phyloP scores from a whole-genome alignment of 1,140 invertebrate species.

The Drosophila lacertosa region DNA sequence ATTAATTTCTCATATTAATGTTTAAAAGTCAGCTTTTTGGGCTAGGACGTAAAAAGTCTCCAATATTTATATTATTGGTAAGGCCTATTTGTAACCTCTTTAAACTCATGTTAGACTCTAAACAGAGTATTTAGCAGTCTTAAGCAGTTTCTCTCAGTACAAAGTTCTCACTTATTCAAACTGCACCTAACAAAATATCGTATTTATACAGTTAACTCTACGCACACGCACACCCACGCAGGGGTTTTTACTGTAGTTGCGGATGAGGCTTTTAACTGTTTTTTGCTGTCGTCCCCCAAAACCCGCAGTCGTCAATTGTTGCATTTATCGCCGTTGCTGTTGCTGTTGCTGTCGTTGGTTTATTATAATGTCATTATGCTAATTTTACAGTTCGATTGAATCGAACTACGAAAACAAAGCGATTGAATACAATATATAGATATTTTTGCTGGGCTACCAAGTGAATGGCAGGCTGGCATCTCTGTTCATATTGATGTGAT shows the following conservation, averaged over 20 bases:
- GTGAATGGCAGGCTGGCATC: conserved; percentile 59
- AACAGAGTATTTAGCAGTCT: background rate
- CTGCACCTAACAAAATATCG: conserved; percentile 43
- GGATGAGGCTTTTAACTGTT: conserved; percentile 25
- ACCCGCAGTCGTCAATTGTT: conserved; percentile 21
- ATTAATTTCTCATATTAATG: too few species aligned
- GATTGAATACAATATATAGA: conserved; percentile 13
- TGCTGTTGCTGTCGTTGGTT: conserved; percentile 56
- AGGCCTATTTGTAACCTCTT: too few species aligned
- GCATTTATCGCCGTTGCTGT: conserved; percentile 40
- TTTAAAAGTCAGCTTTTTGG: too few species aligned
- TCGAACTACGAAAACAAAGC: conserved; percentile 40
- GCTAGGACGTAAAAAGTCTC: too few species aligned
- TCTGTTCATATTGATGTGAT: conserved; percentile 14
- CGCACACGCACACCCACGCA: conserved; percentile 22
- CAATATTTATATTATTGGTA: too few species aligned
- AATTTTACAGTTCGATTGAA: conserved; percentile 71
- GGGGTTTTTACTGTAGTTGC: background rate
- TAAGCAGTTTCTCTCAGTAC: too few species aligned
- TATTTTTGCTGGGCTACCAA: conserved; percentile 29
- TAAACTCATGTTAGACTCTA: background rate
- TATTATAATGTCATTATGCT: conserved; percentile 81
- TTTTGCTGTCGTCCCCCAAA: conserved; percentile 4
- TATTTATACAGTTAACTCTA: conserved; percentile 54
- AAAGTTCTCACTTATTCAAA: conserved; percentile 1